phyloP scores from a whole-genome alignment of 2,797 vertebrate genomes.

The Glyptemys insculpta region DNA sequence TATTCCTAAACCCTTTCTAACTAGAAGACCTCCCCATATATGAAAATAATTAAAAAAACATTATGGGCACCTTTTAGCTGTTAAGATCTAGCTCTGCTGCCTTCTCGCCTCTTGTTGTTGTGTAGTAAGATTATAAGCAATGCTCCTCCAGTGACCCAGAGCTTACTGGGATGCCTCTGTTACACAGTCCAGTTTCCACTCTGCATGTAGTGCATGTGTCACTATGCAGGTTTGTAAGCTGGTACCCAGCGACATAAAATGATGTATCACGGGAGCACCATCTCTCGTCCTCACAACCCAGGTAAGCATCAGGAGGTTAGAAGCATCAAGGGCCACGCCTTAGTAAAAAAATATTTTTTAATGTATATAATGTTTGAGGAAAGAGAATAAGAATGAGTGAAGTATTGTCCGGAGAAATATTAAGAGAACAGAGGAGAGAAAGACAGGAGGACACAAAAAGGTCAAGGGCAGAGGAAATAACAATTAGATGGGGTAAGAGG shows the following conservation, averaged over 20 bases:
- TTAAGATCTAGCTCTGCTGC: not conserved
- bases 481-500: too few species aligned
- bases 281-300: not conserved
- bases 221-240: not conserved
- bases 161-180: not conserved
- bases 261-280: not conserved
- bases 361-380: not conserved
- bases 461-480: not conserved
- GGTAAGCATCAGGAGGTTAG: not conserved
- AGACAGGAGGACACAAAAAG: not conserved
- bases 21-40: not conserved
- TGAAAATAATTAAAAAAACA: not conserved
- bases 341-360: not conserved
- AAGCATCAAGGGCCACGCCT: not conserved
- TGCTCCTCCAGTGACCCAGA: not conserved
- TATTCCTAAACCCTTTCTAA: not conserved
- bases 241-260: not conserved
- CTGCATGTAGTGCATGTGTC: too few species aligned
- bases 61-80: not conserved
- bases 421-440: not conserved
- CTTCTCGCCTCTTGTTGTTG: not conserved
- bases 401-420: not conserved
- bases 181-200: not conserved
- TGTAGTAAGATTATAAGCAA: not conserved
- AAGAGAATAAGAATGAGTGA: not conserved